These are phyloP conservation scores for Cheirogaleus major DNA, from an alignment of 2,797 vertebrate genomes.

Conservation along the genomic window DNA sequence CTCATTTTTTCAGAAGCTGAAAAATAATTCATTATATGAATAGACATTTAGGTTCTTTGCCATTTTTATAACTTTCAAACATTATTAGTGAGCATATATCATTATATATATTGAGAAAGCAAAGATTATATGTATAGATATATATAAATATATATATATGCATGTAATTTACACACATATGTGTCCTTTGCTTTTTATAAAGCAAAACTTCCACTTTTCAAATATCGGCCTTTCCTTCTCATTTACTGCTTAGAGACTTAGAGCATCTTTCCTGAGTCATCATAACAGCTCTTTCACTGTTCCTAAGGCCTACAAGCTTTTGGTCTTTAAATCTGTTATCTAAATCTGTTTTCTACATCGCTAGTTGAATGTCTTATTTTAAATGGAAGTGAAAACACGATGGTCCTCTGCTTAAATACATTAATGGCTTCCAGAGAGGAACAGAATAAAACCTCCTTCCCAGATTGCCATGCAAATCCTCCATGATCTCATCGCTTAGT, in stretches of 20 bases:
- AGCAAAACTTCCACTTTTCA: background rate
- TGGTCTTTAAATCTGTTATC: slow-evolving; percentile 3
- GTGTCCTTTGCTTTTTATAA: background rate
- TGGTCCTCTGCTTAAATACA: background rate
- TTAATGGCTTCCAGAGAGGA: background rate
- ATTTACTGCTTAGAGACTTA: background rate
- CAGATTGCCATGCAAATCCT: background rate
- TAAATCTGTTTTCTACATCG: background rate
- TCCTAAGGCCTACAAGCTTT: background rate
- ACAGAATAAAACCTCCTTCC: background rate
- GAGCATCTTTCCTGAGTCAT: background rate
- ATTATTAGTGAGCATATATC: background rate
- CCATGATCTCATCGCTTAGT: background rate
- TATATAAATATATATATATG: background rate
- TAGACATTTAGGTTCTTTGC: background rate
- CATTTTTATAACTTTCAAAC: background rate
- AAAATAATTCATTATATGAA: background rate
- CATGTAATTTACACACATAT: background rate
- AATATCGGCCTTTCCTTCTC: background rate
- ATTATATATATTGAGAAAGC: background rate
- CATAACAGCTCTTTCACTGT: background rate
- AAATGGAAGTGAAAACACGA: background rate
- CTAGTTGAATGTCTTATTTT: background rate
- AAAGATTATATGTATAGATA: background rate
- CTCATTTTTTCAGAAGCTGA: background rate